Evolutionary conservation across 2,113 vertebrate genomes (phyloP).

Genomic region (Brachyhypopomus occidentalis): DNA sequence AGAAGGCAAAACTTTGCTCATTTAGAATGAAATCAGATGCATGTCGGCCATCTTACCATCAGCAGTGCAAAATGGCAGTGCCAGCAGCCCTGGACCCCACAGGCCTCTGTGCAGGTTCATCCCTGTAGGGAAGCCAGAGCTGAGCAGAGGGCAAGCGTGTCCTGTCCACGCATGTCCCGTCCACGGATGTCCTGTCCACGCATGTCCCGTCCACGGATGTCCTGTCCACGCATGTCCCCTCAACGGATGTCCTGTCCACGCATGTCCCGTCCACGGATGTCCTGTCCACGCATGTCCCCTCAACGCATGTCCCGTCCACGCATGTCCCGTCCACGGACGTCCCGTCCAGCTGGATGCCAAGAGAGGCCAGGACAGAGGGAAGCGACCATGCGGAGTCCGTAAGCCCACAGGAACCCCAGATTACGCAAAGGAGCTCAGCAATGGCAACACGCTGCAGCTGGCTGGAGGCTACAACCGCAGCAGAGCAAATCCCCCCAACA

Average conservation of each 20-base stretch:
- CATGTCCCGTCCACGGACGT: constrained; percentile 19
- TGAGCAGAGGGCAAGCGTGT: constrained; percentile 31
- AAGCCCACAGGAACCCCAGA: constrained; percentile 56
- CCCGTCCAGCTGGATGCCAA: constrained; percentile 13
- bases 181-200: too few species aligned
- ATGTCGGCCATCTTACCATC: not conserved
- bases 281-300: too few species aligned
- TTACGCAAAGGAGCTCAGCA: constrained; percentile 53
- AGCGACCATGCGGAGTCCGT: constrained; percentile 40
- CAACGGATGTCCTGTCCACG: too few species aligned
- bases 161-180: too few species aligned
- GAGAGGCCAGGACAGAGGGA: constrained; percentile 35
- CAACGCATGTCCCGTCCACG: too few species aligned
- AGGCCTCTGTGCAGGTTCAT: constrained; percentile 12
- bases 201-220: constrained; percentile 22
- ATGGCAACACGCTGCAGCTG: constrained; percentile 47
- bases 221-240: too few species aligned
- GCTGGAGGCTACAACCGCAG: constrained; percentile 13
- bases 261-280: constrained; percentile 4
- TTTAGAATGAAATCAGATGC: not conserved
- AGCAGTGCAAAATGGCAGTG: not conserved
- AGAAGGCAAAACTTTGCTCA: too few species aligned
- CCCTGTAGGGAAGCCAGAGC: constrained; percentile 19
- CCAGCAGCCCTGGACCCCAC: not conserved
- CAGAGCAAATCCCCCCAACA: constrained; percentile 48